These are phyloP conservation scores for Parascotia fuliginaria DNA, from an alignment of 2,888 invertebrate genomes.

Conservation along the genomic window DNA sequence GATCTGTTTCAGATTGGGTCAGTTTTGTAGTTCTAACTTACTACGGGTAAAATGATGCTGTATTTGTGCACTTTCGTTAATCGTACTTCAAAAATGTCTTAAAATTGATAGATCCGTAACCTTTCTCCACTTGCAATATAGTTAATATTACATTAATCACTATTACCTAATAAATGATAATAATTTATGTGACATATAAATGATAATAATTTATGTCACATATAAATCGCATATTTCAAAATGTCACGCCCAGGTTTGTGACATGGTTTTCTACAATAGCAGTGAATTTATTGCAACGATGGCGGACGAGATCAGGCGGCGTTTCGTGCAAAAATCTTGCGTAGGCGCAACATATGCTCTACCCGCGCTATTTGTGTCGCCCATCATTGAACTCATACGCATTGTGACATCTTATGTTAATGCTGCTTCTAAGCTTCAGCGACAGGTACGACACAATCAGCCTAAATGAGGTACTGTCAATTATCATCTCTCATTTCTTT, in stretches of 20 bases:
- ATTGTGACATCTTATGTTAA: constrained; percentile 29
- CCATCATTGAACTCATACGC: constrained; percentile 32
- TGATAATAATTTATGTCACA: constrained; percentile 34
- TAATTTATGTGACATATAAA: constrained; percentile 40
- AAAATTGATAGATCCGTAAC: too few species aligned
- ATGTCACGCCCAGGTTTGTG: constrained; percentile 56
- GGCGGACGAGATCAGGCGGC: constrained; percentile 56
- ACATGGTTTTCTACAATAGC: constrained; percentile 58
- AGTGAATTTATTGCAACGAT: constrained; percentile 67
- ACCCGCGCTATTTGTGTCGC: constrained; percentile 51
- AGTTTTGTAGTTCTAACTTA: too few species aligned
- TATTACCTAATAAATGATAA: constrained; percentile 25
- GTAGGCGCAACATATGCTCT: constrained; percentile 69
- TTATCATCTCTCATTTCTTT: too few species aligned
- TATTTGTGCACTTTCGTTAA: too few species aligned
- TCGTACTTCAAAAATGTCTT: too few species aligned
- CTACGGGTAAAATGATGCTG: too few species aligned
- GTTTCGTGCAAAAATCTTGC: constrained; percentile 65
- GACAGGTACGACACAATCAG: neutral
- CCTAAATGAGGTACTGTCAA: too few species aligned
- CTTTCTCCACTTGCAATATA: too few species aligned
- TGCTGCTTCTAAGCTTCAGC: constrained; percentile 8
- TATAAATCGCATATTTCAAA: constrained; percentile 60
- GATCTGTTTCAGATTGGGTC: too few species aligned
- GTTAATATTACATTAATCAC: too few species aligned